Conservation (phyloP, 2,888 invertebrate species). For the Drosophila acutilabella region DNA sequence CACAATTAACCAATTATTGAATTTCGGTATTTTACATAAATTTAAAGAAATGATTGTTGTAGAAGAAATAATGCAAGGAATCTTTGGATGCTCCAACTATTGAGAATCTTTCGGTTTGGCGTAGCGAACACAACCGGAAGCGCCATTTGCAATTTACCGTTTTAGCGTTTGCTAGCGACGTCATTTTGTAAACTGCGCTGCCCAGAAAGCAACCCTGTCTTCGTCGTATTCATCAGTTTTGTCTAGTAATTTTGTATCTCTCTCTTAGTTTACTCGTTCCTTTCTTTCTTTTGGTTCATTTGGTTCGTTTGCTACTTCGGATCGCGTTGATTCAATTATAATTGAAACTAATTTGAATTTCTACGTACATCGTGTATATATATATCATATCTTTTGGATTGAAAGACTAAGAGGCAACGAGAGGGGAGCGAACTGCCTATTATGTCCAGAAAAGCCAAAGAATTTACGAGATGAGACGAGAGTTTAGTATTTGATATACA, state of each 20-base stretch:
- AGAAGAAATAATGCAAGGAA: slow-evolving; percentile 1
- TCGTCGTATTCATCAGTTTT: slow-evolving; percentile 8
- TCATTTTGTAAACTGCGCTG: slow-evolving; percentile 56
- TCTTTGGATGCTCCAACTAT: background rate
- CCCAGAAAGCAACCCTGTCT: slow-evolving; percentile 29
- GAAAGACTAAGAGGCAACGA: slow-evolving; percentile 13
- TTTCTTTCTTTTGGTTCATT: slow-evolving; percentile 15
- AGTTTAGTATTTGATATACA: slow-evolving; percentile 23
- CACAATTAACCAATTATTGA: slow-evolving; percentile 6
- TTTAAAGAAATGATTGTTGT: background rate
- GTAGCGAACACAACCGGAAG: slow-evolving; percentile 55
- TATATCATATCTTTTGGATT: background rate
- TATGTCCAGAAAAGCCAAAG: slow-evolving; percentile 31
- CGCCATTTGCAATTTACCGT: slow-evolving; percentile 62
- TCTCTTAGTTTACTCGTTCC: slow-evolving; percentile 39
- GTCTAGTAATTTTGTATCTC: slow-evolving; percentile 15
- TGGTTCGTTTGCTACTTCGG: slow-evolving; percentile 49
- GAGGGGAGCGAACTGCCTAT: slow-evolving; percentile 15
- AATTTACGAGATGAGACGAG: slow-evolving; percentile 28
- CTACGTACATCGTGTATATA: slow-evolving; percentile 24
- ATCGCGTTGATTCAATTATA: slow-evolving; percentile 82
- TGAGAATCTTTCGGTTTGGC: background rate
- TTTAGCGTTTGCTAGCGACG: slow-evolving; percentile 51
- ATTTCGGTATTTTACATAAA: background rate
- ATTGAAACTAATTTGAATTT: slow-evolving; percentile 82